Evolutionary conservation across 2,113 vertebrate genomes (phyloP).

Genomic region (Dasyprocta punctata): DNA sequence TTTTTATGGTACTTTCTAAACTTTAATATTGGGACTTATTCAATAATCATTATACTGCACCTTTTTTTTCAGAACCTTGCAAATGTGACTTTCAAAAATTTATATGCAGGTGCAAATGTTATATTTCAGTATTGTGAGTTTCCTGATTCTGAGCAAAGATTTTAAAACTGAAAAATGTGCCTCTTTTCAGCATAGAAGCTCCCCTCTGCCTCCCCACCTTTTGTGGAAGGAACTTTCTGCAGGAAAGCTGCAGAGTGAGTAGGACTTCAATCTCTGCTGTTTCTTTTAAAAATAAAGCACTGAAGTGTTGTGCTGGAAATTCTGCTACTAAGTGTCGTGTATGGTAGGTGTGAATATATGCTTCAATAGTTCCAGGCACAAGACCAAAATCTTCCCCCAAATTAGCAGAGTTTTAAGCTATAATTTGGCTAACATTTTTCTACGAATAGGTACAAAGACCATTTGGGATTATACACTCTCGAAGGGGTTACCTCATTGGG

Average conservation of each 20-base stretch:
- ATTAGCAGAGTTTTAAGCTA: conserved; percentile 78
- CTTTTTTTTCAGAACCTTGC: not conserved
- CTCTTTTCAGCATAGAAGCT: not conserved
- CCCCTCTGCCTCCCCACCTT: not conserved
- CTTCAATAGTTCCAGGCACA: conserved; percentile 80
- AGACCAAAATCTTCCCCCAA: conserved; percentile 79
- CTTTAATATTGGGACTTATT: not conserved
- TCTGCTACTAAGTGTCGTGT: conserved; percentile 74
- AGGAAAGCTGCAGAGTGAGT: conserved; percentile 50
- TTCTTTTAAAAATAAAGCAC: conserved; percentile 79
- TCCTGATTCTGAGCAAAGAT: conserved; percentile 41
- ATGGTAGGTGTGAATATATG: conserved; percentile 79
- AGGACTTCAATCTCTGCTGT: conserved; percentile 48
- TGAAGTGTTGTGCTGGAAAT: conserved; percentile 77
- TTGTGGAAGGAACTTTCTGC: not conserved
- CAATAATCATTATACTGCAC: not conserved
- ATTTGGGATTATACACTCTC: not conserved
- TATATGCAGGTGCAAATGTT: not conserved
- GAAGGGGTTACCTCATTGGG: not conserved
- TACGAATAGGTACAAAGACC: conserved; percentile 75
- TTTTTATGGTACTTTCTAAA: not conserved
- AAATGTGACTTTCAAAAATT: not conserved
- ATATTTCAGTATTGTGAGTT: conserved; percentile 3
- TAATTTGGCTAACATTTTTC: conserved; percentile 77
- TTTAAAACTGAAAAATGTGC: conserved; percentile 32